Conservation (phyloP, 2,113 vertebrate species). For the Elgaria multicarinata region DNA sequence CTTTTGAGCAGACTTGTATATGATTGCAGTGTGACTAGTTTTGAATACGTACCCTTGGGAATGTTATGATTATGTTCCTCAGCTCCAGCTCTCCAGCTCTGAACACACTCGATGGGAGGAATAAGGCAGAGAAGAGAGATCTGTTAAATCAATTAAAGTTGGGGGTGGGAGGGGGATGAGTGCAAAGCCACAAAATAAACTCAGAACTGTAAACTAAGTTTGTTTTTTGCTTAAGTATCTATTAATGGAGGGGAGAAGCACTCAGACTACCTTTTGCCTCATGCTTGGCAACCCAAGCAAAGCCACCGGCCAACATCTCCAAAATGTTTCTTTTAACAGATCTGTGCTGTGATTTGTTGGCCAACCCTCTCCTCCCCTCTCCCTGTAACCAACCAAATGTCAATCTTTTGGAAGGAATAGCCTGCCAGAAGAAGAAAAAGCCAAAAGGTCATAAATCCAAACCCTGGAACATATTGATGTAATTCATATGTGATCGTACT, state of each 20-base stretch:
- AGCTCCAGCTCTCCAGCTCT: background rate
- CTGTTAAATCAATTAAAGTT: constrained; percentile 1
- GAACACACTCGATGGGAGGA: background rate
- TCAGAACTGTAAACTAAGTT: background rate
- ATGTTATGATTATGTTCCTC: background rate
- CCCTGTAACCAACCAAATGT: background rate
- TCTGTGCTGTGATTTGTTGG: constrained; percentile 20
- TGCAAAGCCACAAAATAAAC: background rate
- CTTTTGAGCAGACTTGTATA: too few species aligned
- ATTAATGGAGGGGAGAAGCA: accelerated
- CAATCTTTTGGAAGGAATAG: background rate
- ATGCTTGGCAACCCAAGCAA: background rate
- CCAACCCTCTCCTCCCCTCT: background rate
- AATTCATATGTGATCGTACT: background rate
- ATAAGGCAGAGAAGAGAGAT: background rate
- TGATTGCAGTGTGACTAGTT: background rate
- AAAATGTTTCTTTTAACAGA: background rate
- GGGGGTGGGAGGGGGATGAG: background rate
- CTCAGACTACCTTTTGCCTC: accelerated
- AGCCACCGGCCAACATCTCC: background rate
- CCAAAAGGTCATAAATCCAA: accelerated
- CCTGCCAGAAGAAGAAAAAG: background rate
- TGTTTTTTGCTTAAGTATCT: background rate
- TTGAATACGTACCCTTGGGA: background rate
- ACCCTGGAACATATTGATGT: constrained; percentile 9